phyloP scores from a whole-genome alignment of 1,140 invertebrate species.

The Pseudomyrmex flavicornis region DNA sequence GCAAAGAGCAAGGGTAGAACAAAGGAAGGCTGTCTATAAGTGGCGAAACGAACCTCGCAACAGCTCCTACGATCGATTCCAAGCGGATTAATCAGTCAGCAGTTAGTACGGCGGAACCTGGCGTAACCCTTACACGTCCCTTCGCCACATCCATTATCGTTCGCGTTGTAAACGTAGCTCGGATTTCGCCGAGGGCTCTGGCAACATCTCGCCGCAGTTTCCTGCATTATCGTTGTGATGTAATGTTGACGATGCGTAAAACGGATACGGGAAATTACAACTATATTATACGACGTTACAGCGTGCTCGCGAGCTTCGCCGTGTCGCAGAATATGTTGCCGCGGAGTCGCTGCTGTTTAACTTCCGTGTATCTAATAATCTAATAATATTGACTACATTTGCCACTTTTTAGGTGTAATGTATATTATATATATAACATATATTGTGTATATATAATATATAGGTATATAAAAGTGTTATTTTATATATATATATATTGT shows the following conservation, averaged over 20 bases:
- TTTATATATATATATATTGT: background rate
- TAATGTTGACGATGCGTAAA: constrained; percentile 39
- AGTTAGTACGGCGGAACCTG: constrained; percentile 38
- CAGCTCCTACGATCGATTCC: constrained; percentile 38
- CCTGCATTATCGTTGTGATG: constrained; percentile 42
- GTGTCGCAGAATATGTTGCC: background rate
- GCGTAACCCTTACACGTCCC: constrained; percentile 45
- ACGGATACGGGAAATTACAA: constrained; percentile 58
- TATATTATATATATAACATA: no score
- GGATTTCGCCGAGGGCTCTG: constrained; percentile 29
- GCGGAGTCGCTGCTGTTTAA: constrained; percentile 11
- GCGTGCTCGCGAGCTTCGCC: background rate
- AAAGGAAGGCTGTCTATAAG: background rate
- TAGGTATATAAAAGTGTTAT: no score
- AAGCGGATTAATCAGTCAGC: constrained; percentile 62
- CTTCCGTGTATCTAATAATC: background rate
- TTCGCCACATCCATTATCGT: constrained; percentile 53
- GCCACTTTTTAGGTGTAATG: background rate
- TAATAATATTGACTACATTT: background rate
- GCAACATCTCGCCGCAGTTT: constrained; percentile 49
- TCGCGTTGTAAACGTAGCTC: constrained; percentile 4
- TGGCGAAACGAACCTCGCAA: constrained; percentile 18
- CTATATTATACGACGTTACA: constrained; percentile 46
- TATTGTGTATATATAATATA: no score
- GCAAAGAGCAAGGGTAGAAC: background rate